These are phyloP conservation scores for Uropetala carovei DNA, from an alignment of 2,888 invertebrate species.

Conservation along the genomic window DNA sequence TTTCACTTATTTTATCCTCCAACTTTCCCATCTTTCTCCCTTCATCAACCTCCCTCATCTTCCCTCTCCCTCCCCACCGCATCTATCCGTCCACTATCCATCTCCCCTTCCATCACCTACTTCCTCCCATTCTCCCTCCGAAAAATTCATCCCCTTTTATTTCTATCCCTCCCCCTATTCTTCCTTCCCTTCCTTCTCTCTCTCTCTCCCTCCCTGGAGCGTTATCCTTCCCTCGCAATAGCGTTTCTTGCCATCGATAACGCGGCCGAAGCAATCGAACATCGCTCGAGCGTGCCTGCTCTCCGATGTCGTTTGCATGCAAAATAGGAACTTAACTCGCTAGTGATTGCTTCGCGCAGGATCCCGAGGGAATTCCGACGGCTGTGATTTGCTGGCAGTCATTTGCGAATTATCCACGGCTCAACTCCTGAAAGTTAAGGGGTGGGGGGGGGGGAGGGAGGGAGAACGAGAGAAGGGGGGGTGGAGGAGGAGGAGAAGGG, in stretches of 20 bases:
- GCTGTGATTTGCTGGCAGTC: constrained; percentile 33
- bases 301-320: constrained; percentile 58
- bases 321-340: constrained; percentile 59
- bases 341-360: constrained; percentile 42
- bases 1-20: too few relatives aligned
- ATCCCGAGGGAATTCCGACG: constrained; percentile 7
- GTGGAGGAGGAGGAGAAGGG: background rate
- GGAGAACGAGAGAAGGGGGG: background rate
- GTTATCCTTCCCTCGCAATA: too few relatives aligned
- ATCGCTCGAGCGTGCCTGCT: constrained; percentile 10
- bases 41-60: background rate
- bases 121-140: background rate
- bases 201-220: background rate
- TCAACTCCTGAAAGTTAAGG: constrained; percentile 19
- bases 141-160: too few relatives aligned
- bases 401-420: constrained; percentile 27
- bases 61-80: background rate
- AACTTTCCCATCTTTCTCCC: too few relatives aligned
- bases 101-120: background rate
- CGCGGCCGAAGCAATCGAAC: constrained; percentile 51
- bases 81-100: too few relatives aligned
- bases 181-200: constrained; percentile 40
- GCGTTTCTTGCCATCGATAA: constrained; percentile 19
- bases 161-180: background rate
- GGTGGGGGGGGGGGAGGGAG: background rate